Evolutionary conservation across 2,888 invertebrate genomes (phyloP).

Genomic region (Argyra leucocephala): DNA sequence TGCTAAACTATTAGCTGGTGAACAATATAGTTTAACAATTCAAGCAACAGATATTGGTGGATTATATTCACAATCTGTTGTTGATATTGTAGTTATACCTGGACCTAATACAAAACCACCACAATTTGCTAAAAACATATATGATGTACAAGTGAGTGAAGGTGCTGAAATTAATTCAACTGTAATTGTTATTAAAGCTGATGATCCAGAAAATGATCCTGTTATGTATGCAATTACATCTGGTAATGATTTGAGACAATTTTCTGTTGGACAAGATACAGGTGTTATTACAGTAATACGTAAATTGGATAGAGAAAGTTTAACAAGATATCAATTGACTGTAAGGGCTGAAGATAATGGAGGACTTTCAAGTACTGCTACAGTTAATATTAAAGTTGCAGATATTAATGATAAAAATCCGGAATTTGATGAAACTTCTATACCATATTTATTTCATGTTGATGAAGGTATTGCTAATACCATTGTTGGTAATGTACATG

Average conservation of each 20-base stretch:
- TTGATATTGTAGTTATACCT: conserved; percentile 73
- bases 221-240: conserved; percentile 78
- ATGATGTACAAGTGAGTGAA: conserved; percentile 81
- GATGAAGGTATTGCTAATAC: conserved; percentile 57
- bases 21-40: conserved; percentile 80
- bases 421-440: conserved; percentile 61
- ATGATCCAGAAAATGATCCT: conserved; percentile 79
- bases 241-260: conserved; percentile 81
- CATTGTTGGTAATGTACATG: conserved; percentile 70
- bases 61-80: conserved; percentile 71
- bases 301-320: conserved; percentile 75
- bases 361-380: conserved; percentile 68
- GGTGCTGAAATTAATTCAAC: conserved; percentile 82
- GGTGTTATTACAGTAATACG: conserved; percentile 82
- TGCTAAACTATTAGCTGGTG: conserved; percentile 74
- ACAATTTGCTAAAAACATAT: conserved; percentile 68
- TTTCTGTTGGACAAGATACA: conserved; percentile 72
- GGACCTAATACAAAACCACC: conserved; percentile 76
- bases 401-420: conserved; percentile 90
- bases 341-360: conserved; percentile 81
- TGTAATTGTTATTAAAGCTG: conserved; percentile 72
- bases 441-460: conserved; percentile 72
- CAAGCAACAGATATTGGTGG: conserved; percentile 74
- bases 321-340: conserved; percentile 79
- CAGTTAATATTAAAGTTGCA: conserved; percentile 78